Evolutionary conservation across 2,113 vertebrate species (phyloP), one percentile per base, ranked within the genome.

Genomic region (Mixornis gularis): DNA sequence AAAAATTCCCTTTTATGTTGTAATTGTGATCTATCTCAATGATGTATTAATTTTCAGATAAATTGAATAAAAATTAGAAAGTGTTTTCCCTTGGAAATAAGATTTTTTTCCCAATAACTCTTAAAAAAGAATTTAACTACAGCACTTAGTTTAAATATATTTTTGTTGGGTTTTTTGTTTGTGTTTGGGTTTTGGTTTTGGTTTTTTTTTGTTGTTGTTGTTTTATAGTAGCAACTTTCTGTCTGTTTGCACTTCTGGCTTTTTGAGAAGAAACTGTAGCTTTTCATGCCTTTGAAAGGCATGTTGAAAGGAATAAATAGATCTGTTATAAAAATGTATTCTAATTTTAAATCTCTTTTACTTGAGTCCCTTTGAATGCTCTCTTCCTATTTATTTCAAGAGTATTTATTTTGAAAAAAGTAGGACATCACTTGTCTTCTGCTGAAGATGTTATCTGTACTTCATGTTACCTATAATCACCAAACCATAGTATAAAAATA

Each of bases 181-280:
- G 4, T 12, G 19, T 32, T 52, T 17, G 17, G 17, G 10, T 30
- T 52, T 34, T 59, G 7, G 1, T 48, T 38, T n/a, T 25, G 7
- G 25, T 21, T n/a, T 55, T 13, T n/a, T 55, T 12, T 11, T 44
- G 30, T 8, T 36, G 1, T 12, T 13, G 26, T 12, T 27, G 43
- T 30, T 66, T 43, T 40, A 46, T 36, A 2, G 8, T 24, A 82
- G 34, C 3, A 63, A 59, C 3, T 68, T 71, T 43, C 30, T 84
- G 3, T 12, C 12, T 71, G 5, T 46, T 73, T 58, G 1, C 3
- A n/a, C 29, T 82, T 82, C n/a, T 76, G 3, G 0, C 20, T 48
- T 72, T 81, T 58, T 68, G 12, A 84, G 53, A 30, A 68, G 4
- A 3, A 79, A 29, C 10, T 58, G 29, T 40, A 53, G 2, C 7